Evolutionary conservation across 2,888 invertebrate species (phyloP).

Genomic region (Oxystoma pomonae): DNA sequence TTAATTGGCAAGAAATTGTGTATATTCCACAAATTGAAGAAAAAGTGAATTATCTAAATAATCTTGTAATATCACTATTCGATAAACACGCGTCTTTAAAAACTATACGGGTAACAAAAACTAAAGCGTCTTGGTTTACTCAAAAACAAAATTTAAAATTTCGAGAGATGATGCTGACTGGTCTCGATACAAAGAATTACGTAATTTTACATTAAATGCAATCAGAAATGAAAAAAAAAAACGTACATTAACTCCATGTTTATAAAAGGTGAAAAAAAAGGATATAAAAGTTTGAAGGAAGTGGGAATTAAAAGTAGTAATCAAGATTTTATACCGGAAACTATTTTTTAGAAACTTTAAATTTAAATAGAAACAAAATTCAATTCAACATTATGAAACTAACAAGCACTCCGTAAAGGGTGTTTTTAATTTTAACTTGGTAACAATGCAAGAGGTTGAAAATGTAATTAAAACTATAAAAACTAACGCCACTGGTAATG

Average conservation of each 20-base stretch:
- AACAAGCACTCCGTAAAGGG: neutral
- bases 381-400: neutral
- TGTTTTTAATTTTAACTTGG: neutral
- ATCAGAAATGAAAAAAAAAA: neutral
- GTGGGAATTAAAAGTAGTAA: neutral
- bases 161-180: constrained; percentile 1
- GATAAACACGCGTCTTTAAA: constrained; percentile 1
- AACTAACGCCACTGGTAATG: neutral
- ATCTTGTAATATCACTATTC: neutral
- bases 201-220: constrained; percentile 4
- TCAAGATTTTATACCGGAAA: neutral
- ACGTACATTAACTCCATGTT: no score
- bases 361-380: neutral
- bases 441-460: neutral
- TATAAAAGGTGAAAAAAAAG: neutral
- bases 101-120: constrained; percentile 2
- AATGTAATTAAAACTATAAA: neutral
- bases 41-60: constrained; percentile 11
- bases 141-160: constrained; percentile 8
- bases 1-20: constrained; percentile 7
- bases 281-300: neutral
- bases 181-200: constrained; percentile 9
- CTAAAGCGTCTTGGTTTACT: constrained; percentile 12
- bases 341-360: neutral
- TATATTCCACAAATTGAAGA: constrained; percentile 3